phyloP scores from a whole-genome alignment of 2,888 invertebrate species.

The Trimorus sp. region DNA sequence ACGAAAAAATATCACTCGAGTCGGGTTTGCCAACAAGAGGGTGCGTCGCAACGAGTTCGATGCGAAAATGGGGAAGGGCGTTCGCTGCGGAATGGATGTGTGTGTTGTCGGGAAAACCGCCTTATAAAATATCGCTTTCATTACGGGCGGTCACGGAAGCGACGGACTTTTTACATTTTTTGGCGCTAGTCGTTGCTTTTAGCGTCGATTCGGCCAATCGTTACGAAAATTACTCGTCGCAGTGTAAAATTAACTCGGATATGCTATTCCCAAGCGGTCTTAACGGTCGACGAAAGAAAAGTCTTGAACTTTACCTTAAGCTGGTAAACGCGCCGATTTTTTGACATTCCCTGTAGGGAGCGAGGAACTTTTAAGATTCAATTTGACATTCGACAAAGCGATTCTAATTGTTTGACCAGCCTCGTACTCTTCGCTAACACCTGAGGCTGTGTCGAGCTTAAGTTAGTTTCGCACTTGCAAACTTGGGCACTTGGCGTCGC shows the following conservation, averaged over 20 bases:
- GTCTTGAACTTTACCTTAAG: too few relatives aligned
- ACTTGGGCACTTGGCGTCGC: conserved; percentile 24
- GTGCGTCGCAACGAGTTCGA: conserved; percentile 11
- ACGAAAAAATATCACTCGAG: too few relatives aligned
- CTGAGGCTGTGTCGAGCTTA: conserved; percentile 16
- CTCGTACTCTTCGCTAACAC: neutral
- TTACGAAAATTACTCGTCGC: too few relatives aligned
- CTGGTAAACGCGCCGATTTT: too few relatives aligned
- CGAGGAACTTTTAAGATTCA: conserved; percentile 21
- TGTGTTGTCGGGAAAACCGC: conserved; percentile 18
- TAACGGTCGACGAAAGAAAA: too few relatives aligned
- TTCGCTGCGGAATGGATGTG: conserved; percentile 7
- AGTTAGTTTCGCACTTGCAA: conserved; percentile 26
- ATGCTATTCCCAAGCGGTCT: too few relatives aligned
- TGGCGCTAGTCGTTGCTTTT: conserved; percentile 14
- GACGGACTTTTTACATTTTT: conserved; percentile 28
- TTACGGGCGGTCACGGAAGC: conserved; percentile 48
- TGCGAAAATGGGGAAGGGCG: conserved; percentile 18
- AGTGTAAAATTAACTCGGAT: too few relatives aligned
- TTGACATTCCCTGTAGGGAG: neutral
- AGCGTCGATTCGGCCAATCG: too few relatives aligned
- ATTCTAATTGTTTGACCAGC: conserved; percentile 27
- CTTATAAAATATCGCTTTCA: conserved; percentile 55
- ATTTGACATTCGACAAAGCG: conserved; percentile 23
- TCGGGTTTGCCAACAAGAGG: neutral